phyloP scores from a whole-genome alignment of 1,140 invertebrate genomes.

The Cepaea nemoralis region DNA sequence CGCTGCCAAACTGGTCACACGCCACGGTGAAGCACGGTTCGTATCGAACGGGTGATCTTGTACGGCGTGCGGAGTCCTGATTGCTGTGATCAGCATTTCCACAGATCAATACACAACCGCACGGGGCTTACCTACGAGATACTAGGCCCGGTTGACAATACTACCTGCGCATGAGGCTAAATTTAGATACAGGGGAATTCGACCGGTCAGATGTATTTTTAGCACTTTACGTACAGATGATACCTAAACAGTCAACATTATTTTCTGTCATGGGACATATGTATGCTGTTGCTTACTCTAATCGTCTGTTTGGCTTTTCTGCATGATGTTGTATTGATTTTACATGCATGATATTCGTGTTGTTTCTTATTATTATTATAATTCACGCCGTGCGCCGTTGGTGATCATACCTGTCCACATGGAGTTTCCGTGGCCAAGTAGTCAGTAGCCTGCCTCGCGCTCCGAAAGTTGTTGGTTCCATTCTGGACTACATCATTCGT shows the following conservation, averaged over 20 bases:
- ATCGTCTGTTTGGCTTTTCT: background rate
- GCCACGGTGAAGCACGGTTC: background rate
- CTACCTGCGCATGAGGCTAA: background rate
- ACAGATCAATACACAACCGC: background rate
- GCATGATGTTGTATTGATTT: background rate
- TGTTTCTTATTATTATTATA: too few relatives aligned
- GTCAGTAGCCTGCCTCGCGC: too few relatives aligned
- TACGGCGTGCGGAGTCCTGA: background rate
- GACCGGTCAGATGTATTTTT: background rate
- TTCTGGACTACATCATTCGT: too few relatives aligned
- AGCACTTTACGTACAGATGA: conserved; percentile 8
- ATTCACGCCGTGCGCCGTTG: too few relatives aligned
- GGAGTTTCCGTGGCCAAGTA: too few relatives aligned
- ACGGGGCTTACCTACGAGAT: background rate
- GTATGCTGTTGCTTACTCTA: background rate
- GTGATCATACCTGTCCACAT: too few relatives aligned
- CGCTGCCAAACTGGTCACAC: background rate
- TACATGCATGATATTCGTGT: background rate
- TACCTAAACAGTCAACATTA: too few relatives aligned
- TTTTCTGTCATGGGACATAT: background rate
- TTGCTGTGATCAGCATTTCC: conserved; percentile 13
- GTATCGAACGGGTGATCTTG: conserved; percentile 4
- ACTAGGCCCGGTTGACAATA: background rate
- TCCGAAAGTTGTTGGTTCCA: too few relatives aligned
- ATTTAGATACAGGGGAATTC: conserved; percentile 14